A percentile compares a stretch with the other conserved stretches of the same genome.
Conservation (phyloP, 2,797 vertebrate genomes). For the Anableps anableps region DNA sequence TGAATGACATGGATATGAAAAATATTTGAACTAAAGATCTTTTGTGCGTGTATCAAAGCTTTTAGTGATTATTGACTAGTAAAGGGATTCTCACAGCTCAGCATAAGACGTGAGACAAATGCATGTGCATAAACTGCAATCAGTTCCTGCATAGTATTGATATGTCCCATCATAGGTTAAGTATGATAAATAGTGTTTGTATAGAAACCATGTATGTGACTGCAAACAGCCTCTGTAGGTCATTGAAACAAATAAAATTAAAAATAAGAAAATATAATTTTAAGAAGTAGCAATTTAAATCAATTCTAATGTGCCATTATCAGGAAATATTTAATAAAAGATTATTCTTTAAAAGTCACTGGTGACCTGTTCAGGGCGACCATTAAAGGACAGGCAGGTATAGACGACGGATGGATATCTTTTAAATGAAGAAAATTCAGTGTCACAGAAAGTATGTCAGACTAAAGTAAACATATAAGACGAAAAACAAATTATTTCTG, state of each 20-base stretch:
- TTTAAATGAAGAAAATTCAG: neutral
- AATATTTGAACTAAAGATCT: constrained; percentile 30
- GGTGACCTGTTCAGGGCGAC: neutral
- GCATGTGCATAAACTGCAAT: neutral
- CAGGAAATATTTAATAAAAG: neutral
- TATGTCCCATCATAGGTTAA: neutral
- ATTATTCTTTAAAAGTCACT: neutral
- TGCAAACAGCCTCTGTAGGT: no score
- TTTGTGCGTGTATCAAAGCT: neutral
- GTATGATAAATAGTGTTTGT: neutral
- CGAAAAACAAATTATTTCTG: neutral
- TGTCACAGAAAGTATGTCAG: neutral
- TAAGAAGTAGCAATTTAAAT: neutral
- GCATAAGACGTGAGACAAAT: neutral
- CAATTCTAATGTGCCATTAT: neutral
- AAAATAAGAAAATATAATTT: neutral
- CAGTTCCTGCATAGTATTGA: neutral
- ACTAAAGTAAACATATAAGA: neutral
- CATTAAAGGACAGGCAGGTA: no score
- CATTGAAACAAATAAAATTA: no score
- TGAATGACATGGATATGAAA: constrained; percentile 8
- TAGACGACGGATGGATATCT: neutral
- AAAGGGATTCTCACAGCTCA: constrained; percentile 19
- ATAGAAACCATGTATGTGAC: neutral
- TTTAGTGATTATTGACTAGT: constrained; percentile 20